A percentile compares a stretch with the other conserved stretches of the same genome.
These are phyloP conservation scores for Iphiclides podalirius DNA, from an alignment of 2,888 invertebrate species.

Conservation along the genomic window DNA sequence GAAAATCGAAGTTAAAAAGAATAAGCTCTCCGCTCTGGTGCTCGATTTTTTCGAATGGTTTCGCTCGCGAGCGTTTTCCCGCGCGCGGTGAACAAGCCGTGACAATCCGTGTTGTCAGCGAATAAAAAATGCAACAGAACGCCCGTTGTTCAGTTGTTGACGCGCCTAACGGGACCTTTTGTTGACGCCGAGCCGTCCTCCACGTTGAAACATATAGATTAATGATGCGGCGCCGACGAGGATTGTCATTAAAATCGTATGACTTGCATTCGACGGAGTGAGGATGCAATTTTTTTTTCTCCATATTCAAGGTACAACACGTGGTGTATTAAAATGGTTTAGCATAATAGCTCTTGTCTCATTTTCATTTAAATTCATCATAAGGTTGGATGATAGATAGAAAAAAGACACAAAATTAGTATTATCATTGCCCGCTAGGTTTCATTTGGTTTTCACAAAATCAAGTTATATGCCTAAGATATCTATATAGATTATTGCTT, in stretches of 20 bases:
- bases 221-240: slow-evolving; percentile 36
- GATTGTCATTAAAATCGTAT: slow-evolving; percentile 44
- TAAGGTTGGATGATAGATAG: too few species aligned
- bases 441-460: too few species aligned
- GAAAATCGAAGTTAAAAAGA: slow-evolving; percentile 41
- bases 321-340: too few species aligned
- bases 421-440: too few species aligned
- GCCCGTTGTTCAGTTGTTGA: slow-evolving; percentile 66
- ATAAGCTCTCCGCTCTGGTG: slow-evolving; percentile 61
- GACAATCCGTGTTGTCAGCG: slow-evolving; percentile 70
- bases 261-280: neutral
- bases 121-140: slow-evolving; percentile 54
- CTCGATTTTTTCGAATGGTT: slow-evolving; percentile 51
- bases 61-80: slow-evolving; percentile 66
- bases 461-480: too few species aligned
- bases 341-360: too few species aligned
- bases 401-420: too few species aligned
- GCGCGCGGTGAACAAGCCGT: slow-evolving; percentile 74
- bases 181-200: slow-evolving; percentile 53
- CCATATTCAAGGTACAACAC: too few species aligned
- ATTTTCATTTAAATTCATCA: too few species aligned
- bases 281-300: neutral
- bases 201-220: slow-evolving; percentile 47
- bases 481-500: too few species aligned
- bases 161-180: slow-evolving; percentile 71